Conservation (phyloP, 2,113 vertebrate genomes). For the Brachirus orientalis region DNA sequence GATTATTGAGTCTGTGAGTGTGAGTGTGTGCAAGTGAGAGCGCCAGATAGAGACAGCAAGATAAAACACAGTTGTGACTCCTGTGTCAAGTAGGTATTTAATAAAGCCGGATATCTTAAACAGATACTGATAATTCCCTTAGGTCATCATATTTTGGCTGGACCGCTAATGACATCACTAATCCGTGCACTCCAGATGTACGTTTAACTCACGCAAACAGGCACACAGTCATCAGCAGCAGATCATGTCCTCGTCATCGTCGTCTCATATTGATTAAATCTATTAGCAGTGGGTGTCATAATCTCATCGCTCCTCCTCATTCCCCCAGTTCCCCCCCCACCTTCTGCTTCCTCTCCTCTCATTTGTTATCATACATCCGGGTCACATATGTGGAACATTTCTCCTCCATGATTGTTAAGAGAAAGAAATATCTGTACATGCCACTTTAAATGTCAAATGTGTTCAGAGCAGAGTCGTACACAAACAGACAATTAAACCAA, state of each 20-base stretch:
- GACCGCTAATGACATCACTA: conserved; percentile 38
- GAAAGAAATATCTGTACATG: neutral
- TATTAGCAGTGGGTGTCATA: conserved; percentile 30
- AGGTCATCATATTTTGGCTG: conserved; percentile 58
- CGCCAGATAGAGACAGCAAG: conserved; percentile 32
- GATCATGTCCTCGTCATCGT: conserved; percentile 24
- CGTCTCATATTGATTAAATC: conserved; percentile 28
- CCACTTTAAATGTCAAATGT: conserved; percentile 5
- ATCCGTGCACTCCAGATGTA: conserved; percentile 16
- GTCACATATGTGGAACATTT: neutral
- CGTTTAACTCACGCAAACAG: conserved; percentile 3
- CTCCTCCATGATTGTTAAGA: neutral
- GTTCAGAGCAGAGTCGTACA: neutral
- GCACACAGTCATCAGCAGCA: conserved; percentile 16
- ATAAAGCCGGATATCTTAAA: conserved; percentile 61
- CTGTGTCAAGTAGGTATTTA: conserved; percentile 64
- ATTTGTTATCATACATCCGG: conserved; percentile 1
- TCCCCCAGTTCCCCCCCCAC: conserved; percentile 20
- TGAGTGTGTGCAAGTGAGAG: conserved; percentile 26
- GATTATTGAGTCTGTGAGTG: conserved; percentile 49
- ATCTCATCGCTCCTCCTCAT: conserved; percentile 23
- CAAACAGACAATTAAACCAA: neutral
- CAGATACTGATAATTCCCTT: conserved; percentile 54
- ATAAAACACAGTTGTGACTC: conserved; percentile 48
- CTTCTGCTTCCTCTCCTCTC: conserved; percentile 25